Conservation (phyloP, 2,797 vertebrate species). For the Mus minutoides region DNA sequence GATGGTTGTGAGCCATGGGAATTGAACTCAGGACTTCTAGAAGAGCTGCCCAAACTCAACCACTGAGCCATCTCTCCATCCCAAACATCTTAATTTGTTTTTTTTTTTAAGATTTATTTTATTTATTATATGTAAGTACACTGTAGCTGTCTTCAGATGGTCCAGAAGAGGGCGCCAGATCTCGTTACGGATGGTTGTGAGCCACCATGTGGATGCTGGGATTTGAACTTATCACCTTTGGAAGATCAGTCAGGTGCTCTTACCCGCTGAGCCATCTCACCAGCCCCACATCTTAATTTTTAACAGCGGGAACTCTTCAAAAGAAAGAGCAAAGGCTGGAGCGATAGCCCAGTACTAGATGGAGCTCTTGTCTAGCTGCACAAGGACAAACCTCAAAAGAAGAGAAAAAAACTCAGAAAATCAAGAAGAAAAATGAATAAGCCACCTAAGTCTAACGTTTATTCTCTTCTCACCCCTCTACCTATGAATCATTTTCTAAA, state of each 20-base stretch:
- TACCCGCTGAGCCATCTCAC: background rate
- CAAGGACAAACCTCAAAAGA: background rate
- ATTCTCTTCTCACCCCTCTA: background rate
- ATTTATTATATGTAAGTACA: too few species aligned
- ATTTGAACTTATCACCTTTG: too few species aligned
- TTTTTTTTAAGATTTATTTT: too few species aligned
- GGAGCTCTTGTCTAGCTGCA: background rate
- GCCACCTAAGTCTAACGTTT: constrained; percentile 13
- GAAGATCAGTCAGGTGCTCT: too few species aligned
- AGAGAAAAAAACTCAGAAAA: background rate
- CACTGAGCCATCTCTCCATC: background rate
- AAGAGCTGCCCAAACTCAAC: too few species aligned
- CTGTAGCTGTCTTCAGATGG: too few species aligned
- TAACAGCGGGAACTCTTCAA: background rate
- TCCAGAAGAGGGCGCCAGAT: too few species aligned
- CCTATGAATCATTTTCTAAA: constrained; percentile 80
- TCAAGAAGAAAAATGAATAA: constrained; percentile 26
- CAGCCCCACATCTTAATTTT: background rate
- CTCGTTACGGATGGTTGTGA: too few species aligned
- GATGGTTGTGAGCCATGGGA: background rate
- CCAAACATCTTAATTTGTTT: background rate
- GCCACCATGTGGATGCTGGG: too few species aligned
- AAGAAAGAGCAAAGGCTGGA: background rate
- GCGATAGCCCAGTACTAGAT: background rate
- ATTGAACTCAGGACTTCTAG: background rate